These are phyloP conservation scores for Strigamia maritima DNA, from an alignment of 2,888 invertebrate species.

Conservation along the genomic window DNA sequence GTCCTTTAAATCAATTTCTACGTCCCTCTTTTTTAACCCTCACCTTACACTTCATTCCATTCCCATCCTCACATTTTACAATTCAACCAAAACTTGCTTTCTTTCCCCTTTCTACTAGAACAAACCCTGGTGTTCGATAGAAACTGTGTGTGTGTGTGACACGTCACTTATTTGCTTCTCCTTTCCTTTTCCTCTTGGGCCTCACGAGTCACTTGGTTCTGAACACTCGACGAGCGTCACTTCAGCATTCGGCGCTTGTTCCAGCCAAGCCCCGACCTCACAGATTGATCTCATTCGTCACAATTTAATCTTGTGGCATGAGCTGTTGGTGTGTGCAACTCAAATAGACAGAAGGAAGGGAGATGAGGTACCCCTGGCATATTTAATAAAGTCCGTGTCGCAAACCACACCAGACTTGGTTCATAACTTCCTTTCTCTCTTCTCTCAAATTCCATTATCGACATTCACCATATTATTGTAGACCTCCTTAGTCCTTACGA, in stretches of 20 bases:
- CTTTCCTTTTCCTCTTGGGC: constrained; percentile 11
- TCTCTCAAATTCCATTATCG: background rate
- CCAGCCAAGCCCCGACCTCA: constrained; percentile 6
- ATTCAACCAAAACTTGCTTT: background rate
- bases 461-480: constrained; percentile 16
- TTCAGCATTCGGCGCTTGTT: constrained; percentile 19
- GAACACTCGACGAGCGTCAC: background rate
- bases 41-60: background rate
- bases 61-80: constrained; percentile 1
- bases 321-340: constrained; percentile 18
- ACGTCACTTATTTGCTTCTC: constrained; percentile 16
- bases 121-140: background rate
- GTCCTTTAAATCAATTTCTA: background rate
- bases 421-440: constrained; percentile 22
- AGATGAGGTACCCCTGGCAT: constrained; percentile 15
- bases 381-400: constrained; percentile 19
- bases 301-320: constrained; percentile 23
- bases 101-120: background rate
- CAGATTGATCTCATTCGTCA: constrained; percentile 23
- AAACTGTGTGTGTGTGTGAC: background rate
- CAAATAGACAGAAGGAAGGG: constrained; percentile 16
- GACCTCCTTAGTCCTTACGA: background rate
- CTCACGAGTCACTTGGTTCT: constrained; percentile 9
- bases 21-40: background rate
- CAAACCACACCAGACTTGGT: constrained; percentile 19